Base-by-base conservation (phyloP, 1,140 invertebrate genomes). In the Aphidius ervi region DNA sequence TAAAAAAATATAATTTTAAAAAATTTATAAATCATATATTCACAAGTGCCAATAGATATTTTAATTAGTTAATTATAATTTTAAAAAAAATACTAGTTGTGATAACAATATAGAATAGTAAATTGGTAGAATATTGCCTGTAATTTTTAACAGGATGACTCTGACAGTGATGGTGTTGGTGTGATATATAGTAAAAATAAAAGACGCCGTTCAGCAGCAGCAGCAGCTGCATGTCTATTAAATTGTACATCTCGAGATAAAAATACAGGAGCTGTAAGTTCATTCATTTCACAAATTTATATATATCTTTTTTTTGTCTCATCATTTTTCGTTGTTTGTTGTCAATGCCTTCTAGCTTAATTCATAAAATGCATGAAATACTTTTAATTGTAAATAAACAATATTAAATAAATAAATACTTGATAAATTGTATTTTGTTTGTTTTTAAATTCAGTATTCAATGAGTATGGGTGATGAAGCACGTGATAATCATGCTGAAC, bases 401-500 rank as follows among this genome's bases (percentile, higher is more conserved):
- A 23, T 2, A 23, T 2, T 23, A 23, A 23, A 23, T 23, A 23
- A 23, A 23, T 23, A 23, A 23, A 23, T 23, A 23, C 1, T 23
- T 23, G 16, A 16, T 16, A 16, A 31, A 31, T 31, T 31, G 2
- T 31, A 31, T 37, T 40, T 42, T 47, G 0, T 55, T 10, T 23
- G 39, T 10, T 43, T 58, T 37, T 61, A 65, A 67, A 74, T 75
- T 42, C 82, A 93, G 91, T 91, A 91, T 72, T 90, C 90, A 46
- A 84, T 90, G 63, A 91, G 88, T 67, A 81, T 91, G 71, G 86
- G 85, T 0, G 90, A 94, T 69, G 92, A 94, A 74, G 92, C 91
- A 0, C 83, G 87, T 56, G 89, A 93, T 74, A 93, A 92, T 72
- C 90, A 93, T 73, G 86, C 87, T 16, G 90, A 95, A 71, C 90